Base-by-base conservation (phyloP, 2,113 vertebrate species). In the Embiotoca jacksoni region DNA sequence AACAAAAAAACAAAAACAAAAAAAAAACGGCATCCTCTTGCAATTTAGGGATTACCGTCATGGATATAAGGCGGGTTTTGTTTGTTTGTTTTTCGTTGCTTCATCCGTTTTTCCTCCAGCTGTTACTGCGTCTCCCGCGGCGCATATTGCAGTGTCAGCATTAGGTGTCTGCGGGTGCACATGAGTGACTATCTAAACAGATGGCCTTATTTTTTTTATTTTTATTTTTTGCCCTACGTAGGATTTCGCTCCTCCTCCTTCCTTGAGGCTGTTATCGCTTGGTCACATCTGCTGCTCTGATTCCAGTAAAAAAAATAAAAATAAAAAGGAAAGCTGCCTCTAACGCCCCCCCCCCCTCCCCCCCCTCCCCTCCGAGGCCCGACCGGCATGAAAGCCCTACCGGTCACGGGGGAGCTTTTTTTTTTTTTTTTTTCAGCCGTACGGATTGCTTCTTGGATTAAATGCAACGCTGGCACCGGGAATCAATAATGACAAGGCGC, bases 211-310 rank as follows among this genome's bases (percentile, higher is more conserved):
- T 23, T 23, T 23, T 23, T 23, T 23, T 23, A 23, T 23, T 23
- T 79, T 77, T 52, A 72, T 80, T 44, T 61, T 4, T 14, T 78
- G 77, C 37, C 63, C 84, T 82, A 72, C 44, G 65, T 88, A 91
- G 87, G 83, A 87, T 86, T 78, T 23, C 23, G 23, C 71, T 55
- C 4, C 77, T 60, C 57, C 65, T 88, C 62, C 62, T 82, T 84
- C 71, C 81, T 23, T 35, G 32, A 58, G 52, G 84, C 74, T 58
- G 88, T 75, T 85, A 80, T 81, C 75, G 2, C 76, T 33, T 79
- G 50, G 23, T 56, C 87, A 88, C 85, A 88, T 89, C 85, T 90
- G 85, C 81, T 39, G 23, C 81, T 84, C 57, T 80, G 73, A 77
- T 75, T 79, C 75, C 32, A 6, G 1, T 60, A 57, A 52, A 80